Percentiles rank a stretch among this genome's conserved stretches.
phyloP scores from a whole-genome alignment of 2,113 vertebrate species.

The Ursus arctos region DNA sequence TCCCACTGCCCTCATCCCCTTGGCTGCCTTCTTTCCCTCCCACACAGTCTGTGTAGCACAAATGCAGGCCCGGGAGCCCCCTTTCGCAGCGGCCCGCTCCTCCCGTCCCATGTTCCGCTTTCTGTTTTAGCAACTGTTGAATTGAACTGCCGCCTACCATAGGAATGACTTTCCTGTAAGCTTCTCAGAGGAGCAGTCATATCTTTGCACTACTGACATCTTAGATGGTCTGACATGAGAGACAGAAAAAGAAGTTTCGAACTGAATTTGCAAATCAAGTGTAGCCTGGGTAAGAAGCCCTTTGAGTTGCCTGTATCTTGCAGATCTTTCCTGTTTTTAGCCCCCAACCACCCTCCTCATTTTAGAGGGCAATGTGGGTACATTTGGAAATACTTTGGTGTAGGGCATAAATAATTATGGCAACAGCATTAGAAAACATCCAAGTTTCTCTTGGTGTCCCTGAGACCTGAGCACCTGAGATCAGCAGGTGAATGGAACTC shows the following conservation, averaged over 20 bases:
- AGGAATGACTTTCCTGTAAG: neutral
- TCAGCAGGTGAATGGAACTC: neutral
- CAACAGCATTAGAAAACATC: neutral
- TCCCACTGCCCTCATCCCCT: neutral
- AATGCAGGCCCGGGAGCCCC: rapidly evolving
- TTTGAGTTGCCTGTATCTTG: neutral
- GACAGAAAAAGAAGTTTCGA: neutral
- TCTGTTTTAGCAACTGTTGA: no score
- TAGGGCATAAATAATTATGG: neutral
- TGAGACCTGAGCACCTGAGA: neutral
- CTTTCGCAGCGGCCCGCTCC: neutral
- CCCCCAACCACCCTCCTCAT: neutral
- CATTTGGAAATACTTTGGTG: neutral
- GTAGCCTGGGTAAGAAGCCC: neutral
- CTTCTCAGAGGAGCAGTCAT: neutral
- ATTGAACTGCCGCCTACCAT: neutral
- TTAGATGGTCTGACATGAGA: neutral
- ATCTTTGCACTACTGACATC: neutral
- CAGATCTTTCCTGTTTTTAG: neutral
- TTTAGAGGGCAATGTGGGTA: neutral
- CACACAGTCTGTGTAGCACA: neutral
- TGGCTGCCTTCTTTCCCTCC: neutral
- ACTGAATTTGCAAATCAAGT: neutral
- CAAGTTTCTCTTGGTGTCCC: neutral
- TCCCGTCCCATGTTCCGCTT: neutral